Evolutionary conservation across 2,113 vertebrate species (phyloP).

Genomic region (Myanophis thanlyinensis): DNA sequence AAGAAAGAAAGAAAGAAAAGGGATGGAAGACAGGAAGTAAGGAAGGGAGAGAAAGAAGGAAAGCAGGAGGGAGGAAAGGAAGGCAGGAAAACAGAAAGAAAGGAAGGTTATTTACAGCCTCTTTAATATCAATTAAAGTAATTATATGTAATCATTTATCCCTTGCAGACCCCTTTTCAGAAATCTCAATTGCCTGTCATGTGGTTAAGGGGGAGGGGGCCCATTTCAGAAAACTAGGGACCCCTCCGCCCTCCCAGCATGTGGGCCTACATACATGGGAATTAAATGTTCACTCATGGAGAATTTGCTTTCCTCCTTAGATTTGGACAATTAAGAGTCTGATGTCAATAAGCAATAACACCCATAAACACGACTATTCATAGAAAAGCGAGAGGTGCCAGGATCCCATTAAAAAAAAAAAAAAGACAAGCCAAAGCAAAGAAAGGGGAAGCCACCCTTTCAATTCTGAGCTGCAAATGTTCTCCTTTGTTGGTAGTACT

Average conservation of each 20-base stretch:
- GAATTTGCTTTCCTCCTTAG: slow-evolving; percentile 73
- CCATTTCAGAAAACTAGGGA: slow-evolving; percentile 61
- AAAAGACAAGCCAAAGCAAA: slow-evolving; percentile 43
- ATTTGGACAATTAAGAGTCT: slow-evolving; percentile 66
- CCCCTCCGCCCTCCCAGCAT: slow-evolving; percentile 42
- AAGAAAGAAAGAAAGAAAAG: too few species aligned
- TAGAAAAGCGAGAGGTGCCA: not conserved
- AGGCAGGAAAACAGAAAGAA: too few species aligned
- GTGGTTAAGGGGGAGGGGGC: slow-evolving; percentile 41
- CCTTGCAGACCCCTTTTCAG: too few species aligned
- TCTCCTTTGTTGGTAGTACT: not conserved
- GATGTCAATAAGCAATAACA: slow-evolving; percentile 52
- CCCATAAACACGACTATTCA: slow-evolving; percentile 48
- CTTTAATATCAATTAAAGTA: slow-evolving; percentile 82
- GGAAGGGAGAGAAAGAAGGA: too few species aligned
- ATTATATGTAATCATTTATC: slow-evolving; percentile 83
- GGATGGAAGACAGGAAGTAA: too few species aligned
- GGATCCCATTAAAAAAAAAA: slow-evolving; percentile 50
- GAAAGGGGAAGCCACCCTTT: not conserved
- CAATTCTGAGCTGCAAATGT: not conserved
- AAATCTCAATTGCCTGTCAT: slow-evolving; percentile 74
- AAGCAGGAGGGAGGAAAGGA: too few species aligned
- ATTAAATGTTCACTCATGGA: slow-evolving; percentile 73
- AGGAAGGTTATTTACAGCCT: slow-evolving; percentile 74
- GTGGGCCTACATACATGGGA: slow-evolving; percentile 59